Evolutionary conservation across 2,797 vertebrate species (phyloP), one percentile per base, ranked within the genome.

Genomic region (Linurgus olivaceus): DNA sequence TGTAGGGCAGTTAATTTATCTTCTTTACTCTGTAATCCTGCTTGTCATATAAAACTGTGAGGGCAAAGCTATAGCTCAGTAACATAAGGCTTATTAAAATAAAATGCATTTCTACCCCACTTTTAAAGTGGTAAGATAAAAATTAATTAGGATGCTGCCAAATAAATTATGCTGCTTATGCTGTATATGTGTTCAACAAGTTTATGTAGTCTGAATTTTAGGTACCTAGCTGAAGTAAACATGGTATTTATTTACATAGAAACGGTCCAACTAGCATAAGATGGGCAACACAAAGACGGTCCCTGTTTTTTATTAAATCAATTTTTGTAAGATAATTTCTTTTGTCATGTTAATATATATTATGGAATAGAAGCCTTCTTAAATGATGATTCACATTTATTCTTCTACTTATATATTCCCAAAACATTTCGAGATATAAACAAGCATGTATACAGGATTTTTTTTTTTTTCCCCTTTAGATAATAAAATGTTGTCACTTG

Each of bases 11-110:
- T 75, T 65, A 73, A 70, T 84, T 88, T 92, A 45, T 92, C 86
- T 93, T 87, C 52, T 88, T 78, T 80, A 57, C 16, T 37, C 42
- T 40, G 44, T 66, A 84, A 75, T 83, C 19, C 33, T 87, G 7
- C n/a, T 90, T 92, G 67, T 75, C 66, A 82, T 29, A 26, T 86
- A 81, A 72, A 84, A 66, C 20, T 70, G 8, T 37, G 62, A 91
- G 37, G 65, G 25, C 38, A 92, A 66, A 70, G 31, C 12, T 91
- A 55, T 88, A 83, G 61, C 62, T 88, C 37, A 18, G 33, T 66
- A 86, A 40, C 44, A 72, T 78, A 84, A 63, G 40, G 31, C 50
- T 87, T 93, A 85, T 75, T 91, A 83, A 93, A 91, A 71, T 85
- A 71, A 94, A 96, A 81, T 66, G 29, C n/a, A 76, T 89, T 92